phyloP scores from a whole-genome alignment of 2,113 vertebrate genomes.

The Brachyistius frenatus region DNA sequence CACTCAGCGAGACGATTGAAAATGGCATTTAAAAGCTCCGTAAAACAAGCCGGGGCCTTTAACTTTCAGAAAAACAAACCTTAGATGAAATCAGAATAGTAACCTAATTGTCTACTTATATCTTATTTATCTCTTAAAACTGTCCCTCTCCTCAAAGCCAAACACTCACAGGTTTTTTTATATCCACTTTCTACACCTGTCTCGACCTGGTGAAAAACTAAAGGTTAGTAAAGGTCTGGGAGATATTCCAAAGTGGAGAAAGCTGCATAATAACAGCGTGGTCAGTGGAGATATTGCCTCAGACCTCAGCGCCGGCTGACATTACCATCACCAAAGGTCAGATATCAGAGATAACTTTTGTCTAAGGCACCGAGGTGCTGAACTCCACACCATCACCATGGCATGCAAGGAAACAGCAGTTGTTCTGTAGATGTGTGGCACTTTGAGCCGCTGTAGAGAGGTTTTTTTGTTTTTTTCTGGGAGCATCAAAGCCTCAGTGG shows the following conservation, averaged over 20 bases:
- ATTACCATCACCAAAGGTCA: conserved; percentile 77
- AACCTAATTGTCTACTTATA: conserved; percentile 11
- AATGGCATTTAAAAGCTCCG: neutral
- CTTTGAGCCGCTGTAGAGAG: neutral
- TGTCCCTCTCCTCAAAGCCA: neutral
- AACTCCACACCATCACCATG: conserved; percentile 46
- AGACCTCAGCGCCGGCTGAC: conserved; percentile 61
- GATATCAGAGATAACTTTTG: conserved; percentile 68
- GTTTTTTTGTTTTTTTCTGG: neutral
- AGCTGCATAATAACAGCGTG: conserved; percentile 49
- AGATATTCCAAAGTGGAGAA: conserved; percentile 36
- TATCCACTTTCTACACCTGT: conserved; percentile 53
- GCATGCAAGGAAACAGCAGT: conserved; percentile 34
- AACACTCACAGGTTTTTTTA: conserved; percentile 30
- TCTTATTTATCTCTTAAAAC: conserved; percentile 34
- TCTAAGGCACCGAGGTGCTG: conserved; percentile 32
- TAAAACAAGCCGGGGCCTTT: conserved; percentile 9
- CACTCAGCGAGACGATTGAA: too few species aligned
- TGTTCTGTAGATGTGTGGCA: conserved; percentile 4
- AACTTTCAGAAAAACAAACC: conserved; percentile 37
- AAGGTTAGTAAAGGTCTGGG: conserved; percentile 77
- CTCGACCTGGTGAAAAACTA: conserved; percentile 60
- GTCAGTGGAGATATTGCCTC: conserved; percentile 57
- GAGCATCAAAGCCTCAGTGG: conserved; percentile 26
- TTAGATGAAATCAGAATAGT: conserved; percentile 40